phyloP scores from a whole-genome alignment of 2,888 invertebrate genomes.

The Eupithecia pulchellata region DNA sequence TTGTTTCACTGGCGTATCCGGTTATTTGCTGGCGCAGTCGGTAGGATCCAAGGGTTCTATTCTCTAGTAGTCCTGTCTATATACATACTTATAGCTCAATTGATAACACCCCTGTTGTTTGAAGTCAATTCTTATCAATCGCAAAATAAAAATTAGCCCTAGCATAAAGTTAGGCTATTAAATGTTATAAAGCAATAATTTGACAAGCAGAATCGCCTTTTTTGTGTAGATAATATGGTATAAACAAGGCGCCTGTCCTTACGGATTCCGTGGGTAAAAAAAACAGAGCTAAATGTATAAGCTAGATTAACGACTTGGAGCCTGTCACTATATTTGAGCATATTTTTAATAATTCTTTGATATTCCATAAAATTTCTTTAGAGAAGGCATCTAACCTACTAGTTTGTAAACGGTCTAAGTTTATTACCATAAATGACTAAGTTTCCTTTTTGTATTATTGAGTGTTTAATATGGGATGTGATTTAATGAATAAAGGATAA shows the following conservation, averaged over 20 bases:
- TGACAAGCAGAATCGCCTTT: no score
- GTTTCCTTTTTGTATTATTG: slow-evolving; percentile 11
- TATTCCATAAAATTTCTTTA: background rate
- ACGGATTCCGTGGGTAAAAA: background rate
- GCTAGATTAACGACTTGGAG: background rate
- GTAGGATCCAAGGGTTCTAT: background rate
- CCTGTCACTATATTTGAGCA: background rate
- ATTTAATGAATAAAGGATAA: background rate
- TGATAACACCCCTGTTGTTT: background rate
- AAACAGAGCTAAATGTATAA: background rate
- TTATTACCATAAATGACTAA: background rate
- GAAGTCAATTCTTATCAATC: background rate
- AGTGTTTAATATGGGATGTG: slow-evolving; percentile 8
- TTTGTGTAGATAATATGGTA: no score
- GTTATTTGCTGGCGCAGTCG: background rate
- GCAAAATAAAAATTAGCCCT: no score
- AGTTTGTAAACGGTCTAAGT: background rate
- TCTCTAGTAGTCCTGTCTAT: background rate
- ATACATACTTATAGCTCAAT: background rate
- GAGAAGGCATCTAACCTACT: background rate
- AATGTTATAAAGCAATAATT: no score
- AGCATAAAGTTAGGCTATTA: no score
- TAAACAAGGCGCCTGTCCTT: no score
- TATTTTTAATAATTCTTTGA: background rate
- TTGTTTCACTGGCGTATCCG: background rate